These are phyloP conservation scores for Macropus fuliginosus DNA, from an alignment of 2,797 vertebrate species.

Conservation along the genomic window DNA sequence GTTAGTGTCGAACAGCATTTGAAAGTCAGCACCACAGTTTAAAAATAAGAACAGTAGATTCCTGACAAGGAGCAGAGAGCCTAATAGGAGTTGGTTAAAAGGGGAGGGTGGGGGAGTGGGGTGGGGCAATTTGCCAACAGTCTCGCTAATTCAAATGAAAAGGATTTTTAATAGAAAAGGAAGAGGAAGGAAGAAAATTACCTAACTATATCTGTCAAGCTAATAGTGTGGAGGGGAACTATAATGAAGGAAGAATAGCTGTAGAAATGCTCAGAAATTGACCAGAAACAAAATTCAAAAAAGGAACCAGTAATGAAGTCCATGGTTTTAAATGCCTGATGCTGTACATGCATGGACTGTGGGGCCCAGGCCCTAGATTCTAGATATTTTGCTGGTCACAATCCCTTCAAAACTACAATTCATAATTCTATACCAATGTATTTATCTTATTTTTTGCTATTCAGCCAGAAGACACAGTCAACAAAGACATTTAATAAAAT, in stretches of 20 bases:
- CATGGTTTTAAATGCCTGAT: not conserved
- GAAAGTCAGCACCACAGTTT: not conserved
- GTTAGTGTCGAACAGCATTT: not conserved
- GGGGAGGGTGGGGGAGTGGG: fast-evolving
- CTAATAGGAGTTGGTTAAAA: not conserved
- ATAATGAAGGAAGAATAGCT: not conserved
- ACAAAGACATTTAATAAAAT: not conserved
- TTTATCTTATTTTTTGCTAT: not conserved
- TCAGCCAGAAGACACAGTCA: not conserved
- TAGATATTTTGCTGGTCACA: not conserved
- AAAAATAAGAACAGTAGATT: not conserved
- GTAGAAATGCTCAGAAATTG: not conserved
- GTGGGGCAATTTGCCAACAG: not conserved
- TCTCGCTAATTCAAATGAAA: not conserved
- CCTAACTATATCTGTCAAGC: not conserved
- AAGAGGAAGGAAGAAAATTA: not conserved
- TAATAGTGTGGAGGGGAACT: not conserved
- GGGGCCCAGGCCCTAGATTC: not conserved
- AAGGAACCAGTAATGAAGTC: not conserved
- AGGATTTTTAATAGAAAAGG: not conserved
- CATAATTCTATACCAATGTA: not conserved
- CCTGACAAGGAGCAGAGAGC: not conserved
- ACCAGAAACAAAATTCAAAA: not conserved
- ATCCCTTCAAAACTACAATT: not conserved
- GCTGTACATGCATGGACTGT: not conserved